Conservation (phyloP, 2,113 vertebrate genomes). For the Hiodon tergisus region DNA sequence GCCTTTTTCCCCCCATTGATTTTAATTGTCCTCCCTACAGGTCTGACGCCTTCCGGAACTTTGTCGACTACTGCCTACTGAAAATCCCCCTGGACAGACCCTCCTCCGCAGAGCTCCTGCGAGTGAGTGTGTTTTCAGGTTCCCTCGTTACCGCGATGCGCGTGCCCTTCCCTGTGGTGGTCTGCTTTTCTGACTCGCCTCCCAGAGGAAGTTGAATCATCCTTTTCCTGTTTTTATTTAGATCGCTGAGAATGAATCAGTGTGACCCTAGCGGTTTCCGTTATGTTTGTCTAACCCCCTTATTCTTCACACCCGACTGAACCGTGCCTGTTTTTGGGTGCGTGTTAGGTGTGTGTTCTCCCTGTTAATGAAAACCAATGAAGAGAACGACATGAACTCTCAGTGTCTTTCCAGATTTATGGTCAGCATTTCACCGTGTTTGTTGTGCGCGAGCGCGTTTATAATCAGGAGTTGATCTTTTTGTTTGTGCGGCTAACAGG, state of each 20-base stretch:
- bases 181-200: background rate
- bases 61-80: conserved; percentile 98
- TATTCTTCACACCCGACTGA: background rate
- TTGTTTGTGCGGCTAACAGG: conserved; percentile 45
- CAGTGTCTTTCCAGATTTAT: too few relatives aligned
- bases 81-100: conserved; percentile 99
- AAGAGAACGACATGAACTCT: too few relatives aligned
- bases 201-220: background rate
- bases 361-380: too few relatives aligned
- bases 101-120: conserved; percentile 85
- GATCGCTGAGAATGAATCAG: background rate
- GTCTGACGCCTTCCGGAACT: conserved; percentile 92
- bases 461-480: conserved; percentile 43
- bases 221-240: too few relatives aligned
- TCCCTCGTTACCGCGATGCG: background rate
- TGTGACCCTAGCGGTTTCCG: background rate
- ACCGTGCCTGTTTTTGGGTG: conserved; percentile 20
- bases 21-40: conserved; percentile 49
- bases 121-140: conserved; percentile 68
- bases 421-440: background rate
- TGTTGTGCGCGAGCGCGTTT: background rate
- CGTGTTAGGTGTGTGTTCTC: background rate
- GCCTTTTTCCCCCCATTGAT: background rate
- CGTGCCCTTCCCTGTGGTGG: too few relatives aligned
- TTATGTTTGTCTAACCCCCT: background rate